Evolutionary conservation across 2,888 invertebrate species (phyloP).

Genomic region (Megalurothrips usitatus): DNA sequence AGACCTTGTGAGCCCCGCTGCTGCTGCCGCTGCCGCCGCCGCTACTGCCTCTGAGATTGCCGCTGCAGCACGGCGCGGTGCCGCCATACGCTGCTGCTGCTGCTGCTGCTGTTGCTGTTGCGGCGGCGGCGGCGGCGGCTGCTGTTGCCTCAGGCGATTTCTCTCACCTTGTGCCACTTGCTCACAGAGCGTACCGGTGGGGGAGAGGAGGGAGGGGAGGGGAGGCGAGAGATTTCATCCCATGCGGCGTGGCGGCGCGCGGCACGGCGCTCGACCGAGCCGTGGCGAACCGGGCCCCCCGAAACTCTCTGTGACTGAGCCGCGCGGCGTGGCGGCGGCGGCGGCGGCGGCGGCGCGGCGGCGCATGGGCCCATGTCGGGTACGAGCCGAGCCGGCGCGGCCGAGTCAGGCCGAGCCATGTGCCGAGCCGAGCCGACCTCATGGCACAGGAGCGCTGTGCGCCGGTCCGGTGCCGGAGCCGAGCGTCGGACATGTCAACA

Average conservation of each 20-base stretch:
- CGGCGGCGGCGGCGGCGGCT: neutral
- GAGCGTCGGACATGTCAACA: too few relatives aligned
- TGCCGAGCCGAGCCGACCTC: neutral
- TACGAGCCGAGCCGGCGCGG: neutral
- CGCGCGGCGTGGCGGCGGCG: neutral
- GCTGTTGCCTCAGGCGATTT: slow-evolving; percentile 18
- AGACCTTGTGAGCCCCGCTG: slow-evolving; percentile 4
- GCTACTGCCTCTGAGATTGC: neutral
- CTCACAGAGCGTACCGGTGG: slow-evolving; percentile 14
- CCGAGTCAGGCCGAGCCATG: neutral
- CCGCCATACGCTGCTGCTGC: neutral
- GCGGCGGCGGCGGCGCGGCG: too few relatives aligned
- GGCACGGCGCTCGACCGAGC: slow-evolving; percentile 10
- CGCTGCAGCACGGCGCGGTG: neutral
- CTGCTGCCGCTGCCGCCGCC: neutral
- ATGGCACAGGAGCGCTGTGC: too few relatives aligned
- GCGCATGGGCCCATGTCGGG: too few relatives aligned
- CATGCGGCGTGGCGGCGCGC: neutral
- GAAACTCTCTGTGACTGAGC: neutral
- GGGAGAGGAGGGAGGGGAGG: neutral
- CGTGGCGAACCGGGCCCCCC: neutral
- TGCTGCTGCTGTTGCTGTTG: neutral
- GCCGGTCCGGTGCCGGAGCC: too few relatives aligned
- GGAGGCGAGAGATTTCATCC: slow-evolving; percentile 12
- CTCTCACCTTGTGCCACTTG: slow-evolving; percentile 25